Conservation (phyloP, 2,888 invertebrate genomes). For the Ischnura elegans region DNA sequence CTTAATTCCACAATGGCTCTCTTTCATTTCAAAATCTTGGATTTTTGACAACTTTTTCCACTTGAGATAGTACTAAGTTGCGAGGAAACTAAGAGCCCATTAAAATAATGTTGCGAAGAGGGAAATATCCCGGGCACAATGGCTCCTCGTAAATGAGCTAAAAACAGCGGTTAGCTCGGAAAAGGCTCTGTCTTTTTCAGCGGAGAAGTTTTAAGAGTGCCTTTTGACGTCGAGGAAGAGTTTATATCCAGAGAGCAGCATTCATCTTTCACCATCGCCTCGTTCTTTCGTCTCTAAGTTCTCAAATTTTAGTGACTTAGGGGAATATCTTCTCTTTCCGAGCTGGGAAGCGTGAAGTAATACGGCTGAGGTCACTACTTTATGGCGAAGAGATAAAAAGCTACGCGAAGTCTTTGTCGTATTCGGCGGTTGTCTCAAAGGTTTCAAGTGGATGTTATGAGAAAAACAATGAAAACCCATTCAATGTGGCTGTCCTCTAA, state of each 20-base stretch:
- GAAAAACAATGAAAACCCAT: not conserved
- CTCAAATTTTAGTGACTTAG: not conserved
- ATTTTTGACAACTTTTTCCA: not conserved
- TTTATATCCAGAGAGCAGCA: not conserved
- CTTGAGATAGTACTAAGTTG: not conserved
- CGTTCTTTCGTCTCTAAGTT: not conserved
- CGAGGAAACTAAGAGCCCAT: not conserved
- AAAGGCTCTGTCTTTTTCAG: not conserved
- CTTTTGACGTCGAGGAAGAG: not conserved
- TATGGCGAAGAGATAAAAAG: not conserved
- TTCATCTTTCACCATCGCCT: slow-evolving; percentile 6
- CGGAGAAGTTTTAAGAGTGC: not conserved
- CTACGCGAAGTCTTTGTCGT: not conserved
- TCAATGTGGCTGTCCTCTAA: not conserved
- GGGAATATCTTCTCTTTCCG: not conserved
- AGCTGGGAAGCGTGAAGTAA: not conserved
- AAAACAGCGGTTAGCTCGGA: not conserved
- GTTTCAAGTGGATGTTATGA: not conserved
- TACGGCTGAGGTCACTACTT: not conserved
- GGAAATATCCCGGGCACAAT: not conserved
- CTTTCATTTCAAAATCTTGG: not conserved
- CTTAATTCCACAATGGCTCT: too few relatives aligned
- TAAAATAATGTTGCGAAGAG: not conserved
- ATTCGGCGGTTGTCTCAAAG: not conserved
- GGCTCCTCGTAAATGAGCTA: not conserved